phyloP scores from a whole-genome alignment of 2,888 invertebrate species.

The Idaea dimidiata region DNA sequence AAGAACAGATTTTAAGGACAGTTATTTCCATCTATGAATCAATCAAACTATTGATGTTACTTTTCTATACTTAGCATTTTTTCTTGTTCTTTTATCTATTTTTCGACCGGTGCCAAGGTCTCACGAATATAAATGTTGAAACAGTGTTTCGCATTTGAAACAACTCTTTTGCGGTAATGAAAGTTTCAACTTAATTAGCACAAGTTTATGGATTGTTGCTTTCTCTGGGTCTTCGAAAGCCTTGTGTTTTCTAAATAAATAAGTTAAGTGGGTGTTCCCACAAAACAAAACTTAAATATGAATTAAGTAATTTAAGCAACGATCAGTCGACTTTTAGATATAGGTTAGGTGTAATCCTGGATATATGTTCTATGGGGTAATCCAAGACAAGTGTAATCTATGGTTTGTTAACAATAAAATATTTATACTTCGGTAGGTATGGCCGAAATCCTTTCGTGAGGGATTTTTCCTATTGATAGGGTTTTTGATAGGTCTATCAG shows the following conservation, averaged over 20 bases:
- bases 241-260: neutral
- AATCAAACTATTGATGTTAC: neutral
- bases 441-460: too few relatives aligned
- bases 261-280: neutral
- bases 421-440: too few relatives aligned
- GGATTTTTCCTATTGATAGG: too few relatives aligned
- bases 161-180: neutral
- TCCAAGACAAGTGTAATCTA: too few relatives aligned
- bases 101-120: neutral
- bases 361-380: too few relatives aligned
- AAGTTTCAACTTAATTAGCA: neutral
- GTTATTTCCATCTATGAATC: slow-evolving; percentile 5
- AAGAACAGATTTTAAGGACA: slow-evolving; percentile 5
- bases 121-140: neutral
- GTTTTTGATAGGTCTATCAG: too few relatives aligned
- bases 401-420: too few relatives aligned
- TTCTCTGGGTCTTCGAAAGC: neutral
- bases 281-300: neutral
- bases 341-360: too few relatives aligned
- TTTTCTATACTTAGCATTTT: neutral
- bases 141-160: neutral
- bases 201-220: neutral
- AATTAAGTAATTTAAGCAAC: neutral
- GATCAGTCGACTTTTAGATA: too few relatives aligned
- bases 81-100: neutral